Percentiles rank a stretch among this genome's conserved stretches.
These are phyloP conservation scores for Xenopus borealis DNA, from an alignment of 2,113 vertebrate species.

Conservation along the genomic window DNA sequence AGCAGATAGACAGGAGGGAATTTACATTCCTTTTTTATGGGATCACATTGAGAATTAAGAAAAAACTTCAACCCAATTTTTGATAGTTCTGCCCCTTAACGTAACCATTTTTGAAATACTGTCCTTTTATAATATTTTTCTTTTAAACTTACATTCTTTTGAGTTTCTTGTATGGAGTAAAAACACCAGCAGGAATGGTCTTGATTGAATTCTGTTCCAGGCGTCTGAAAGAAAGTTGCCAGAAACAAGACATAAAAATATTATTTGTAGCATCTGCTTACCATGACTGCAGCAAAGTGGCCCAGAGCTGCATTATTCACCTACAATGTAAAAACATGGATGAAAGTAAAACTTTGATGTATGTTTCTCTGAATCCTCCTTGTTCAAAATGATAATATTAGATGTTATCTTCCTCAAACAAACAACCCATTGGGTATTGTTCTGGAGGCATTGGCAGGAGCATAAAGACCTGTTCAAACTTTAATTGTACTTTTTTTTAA, in stretches of 20 bases:
- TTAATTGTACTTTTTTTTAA: background rate
- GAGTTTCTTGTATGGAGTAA: constrained; percentile 93
- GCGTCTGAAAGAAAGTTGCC: constrained; percentile 73
- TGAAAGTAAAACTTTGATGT: background rate
- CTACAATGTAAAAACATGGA: background rate
- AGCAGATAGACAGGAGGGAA: too few species aligned
- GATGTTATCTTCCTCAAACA: constrained; percentile 5
- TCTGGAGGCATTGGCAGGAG: constrained; percentile 12
- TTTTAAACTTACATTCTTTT: constrained; percentile 90
- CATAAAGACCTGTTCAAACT: background rate
- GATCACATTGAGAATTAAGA: too few species aligned
- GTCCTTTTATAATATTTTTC: background rate
- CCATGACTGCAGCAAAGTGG: background rate
- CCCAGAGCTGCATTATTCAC: constrained; percentile 14
- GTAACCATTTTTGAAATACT: background rate
- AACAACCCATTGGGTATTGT: background rate
- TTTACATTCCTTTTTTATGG: too few species aligned
- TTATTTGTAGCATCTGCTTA: constrained; percentile 22
- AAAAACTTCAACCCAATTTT: too few species aligned
- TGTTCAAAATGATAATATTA: background rate
- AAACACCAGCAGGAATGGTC: constrained; percentile 86
- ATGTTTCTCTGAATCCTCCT: constrained; percentile 20
- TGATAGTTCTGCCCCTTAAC: too few species aligned
- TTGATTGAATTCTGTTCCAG: constrained; percentile 97
- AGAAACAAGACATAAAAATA: constrained; percentile 17